Base-by-base conservation (phyloP, 2,888 invertebrate genomes). In the Heteromurus nitidus region DNA sequence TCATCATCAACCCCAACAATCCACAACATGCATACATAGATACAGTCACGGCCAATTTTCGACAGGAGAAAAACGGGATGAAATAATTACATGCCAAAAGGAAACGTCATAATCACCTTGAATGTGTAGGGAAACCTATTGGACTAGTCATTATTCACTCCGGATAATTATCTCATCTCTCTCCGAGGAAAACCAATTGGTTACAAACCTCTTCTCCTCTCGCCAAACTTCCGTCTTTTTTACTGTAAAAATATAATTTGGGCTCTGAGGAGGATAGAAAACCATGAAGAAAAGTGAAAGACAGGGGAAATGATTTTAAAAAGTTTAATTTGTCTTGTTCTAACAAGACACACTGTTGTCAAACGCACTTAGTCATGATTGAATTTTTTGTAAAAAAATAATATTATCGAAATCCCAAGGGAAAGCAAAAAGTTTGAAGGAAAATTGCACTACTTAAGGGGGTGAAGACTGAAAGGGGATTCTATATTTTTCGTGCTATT, bases 101-200 rank as follows among this genome's bases (percentile, higher is more conserved):
- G 79, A 79, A 79, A 79, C 79, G 70, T 79, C 79, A 79, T 79
- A 79, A 79, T 70, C 79, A 79, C 79, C 79, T 79, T 70, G 79
- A 70, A 79, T 79, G 79, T 79, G 79, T 79, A 70, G 79, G 79
- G 79, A 79, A 79, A 79, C 79, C 79, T 79, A 79, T 79, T 79
- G 70, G 79, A 53, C 65, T 47, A 79, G 79, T 79, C 79, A 79
- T 79, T 79, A 79, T 79, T 79, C 79, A 79, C 79, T 79, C 64
- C 70, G 79, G 79, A 79, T 79, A 79, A 79, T 79, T 79, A 79
- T 79, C 79, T 79, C 79, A n/a, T n/a, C n/a, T n/a, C n/a, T n/a
- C n/a, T n/a, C 36, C 68, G 7, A 11, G 65, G 69, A 79, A 76
- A 79, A 79, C 79, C 79, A 79, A 79, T 79, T 79, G 79, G 79